Evolutionary conservation across 2,797 vertebrate species (phyloP), one percentile per base, ranked within the genome.

Genomic region (Amazona finschi): DNA sequence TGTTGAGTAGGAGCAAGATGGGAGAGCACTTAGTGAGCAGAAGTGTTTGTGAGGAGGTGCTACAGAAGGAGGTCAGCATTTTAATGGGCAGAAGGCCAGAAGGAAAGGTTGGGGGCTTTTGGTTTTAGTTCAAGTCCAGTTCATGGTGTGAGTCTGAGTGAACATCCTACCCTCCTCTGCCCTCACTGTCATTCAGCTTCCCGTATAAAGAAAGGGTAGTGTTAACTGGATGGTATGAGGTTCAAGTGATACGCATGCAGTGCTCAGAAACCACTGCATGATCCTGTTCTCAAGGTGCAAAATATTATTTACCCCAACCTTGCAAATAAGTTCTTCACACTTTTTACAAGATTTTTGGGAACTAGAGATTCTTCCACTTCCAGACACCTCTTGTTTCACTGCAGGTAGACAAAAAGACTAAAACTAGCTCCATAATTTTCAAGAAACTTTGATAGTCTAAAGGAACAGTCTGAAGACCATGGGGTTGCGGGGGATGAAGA

Each of bases 291-390:
- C 62, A 50, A 89, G 94, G 28, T 30, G 7, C 19, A 88, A 95
- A 89, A 47, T 71, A 53, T 60, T 94, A 62, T 70, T 86, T 81
- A 73, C 16, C 25, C 30, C n/a, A 49, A 61, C 39, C 67, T 70
- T 66, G 61, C 47, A 93, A 82, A 85, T 52, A 85, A 4, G 19
- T 62, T 89, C 24, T 81, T 85, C 81, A 41, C 25, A 58, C 62
- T 90, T 91, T 84, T 88, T 69, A 61, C 9, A 65, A 71, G 14
- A 80, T 83, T 60, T 93, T 87, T 85, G 61, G 18, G 75, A 95
- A 79, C 70, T 61, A 75, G 58, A 94, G 38, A 64, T 50, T 72
- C 41, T 93, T 88, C 60, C 24, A 52, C 36, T 90, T 91, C 62
- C 70, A 89, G 46, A 53, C 11, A 82, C 41, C 46, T 89, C 57